A percentile compares a stretch with the other conserved stretches of the same genome.
phyloP scores from a whole-genome alignment of 2,113 vertebrate genomes.

The Pionites leucogaster region DNA sequence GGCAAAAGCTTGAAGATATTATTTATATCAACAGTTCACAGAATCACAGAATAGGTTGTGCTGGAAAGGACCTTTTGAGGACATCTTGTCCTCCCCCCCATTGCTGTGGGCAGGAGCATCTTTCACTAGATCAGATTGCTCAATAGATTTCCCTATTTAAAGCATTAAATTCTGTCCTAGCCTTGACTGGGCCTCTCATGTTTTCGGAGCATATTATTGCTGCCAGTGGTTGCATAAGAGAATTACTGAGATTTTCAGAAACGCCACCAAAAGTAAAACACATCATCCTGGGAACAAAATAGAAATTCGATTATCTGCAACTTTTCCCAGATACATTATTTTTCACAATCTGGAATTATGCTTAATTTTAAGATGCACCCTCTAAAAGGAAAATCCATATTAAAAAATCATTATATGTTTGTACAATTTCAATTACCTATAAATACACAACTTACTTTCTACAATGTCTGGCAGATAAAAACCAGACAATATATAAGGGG shows the following conservation, averaged over 20 bases:
- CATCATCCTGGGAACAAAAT: background rate
- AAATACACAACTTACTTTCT: background rate
- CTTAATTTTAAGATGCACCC: background rate
- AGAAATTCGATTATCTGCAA: background rate
- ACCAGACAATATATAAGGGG: background rate
- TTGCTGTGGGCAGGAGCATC: background rate
- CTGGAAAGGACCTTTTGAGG: background rate
- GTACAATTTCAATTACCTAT: background rate
- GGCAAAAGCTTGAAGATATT: background rate
- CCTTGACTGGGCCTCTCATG: background rate
- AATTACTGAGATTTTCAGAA: slow-evolving; percentile 47
- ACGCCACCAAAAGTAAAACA: background rate
- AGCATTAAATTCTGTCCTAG: background rate
- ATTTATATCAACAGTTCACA: background rate
- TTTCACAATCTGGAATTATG: background rate
- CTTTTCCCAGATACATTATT: background rate
- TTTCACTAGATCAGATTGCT: background rate
- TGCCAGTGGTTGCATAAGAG: slow-evolving; percentile 40
- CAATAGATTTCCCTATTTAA: background rate
- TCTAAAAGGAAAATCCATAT: background rate
- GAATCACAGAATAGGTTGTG: background rate
- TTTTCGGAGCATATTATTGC: slow-evolving; percentile 12
- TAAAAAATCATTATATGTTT: background rate
- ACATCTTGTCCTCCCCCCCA: background rate
- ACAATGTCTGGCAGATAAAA: background rate